Base-by-base conservation (phyloP, 1,140 invertebrate species). In the Brachionus paranguensis region DNA sequence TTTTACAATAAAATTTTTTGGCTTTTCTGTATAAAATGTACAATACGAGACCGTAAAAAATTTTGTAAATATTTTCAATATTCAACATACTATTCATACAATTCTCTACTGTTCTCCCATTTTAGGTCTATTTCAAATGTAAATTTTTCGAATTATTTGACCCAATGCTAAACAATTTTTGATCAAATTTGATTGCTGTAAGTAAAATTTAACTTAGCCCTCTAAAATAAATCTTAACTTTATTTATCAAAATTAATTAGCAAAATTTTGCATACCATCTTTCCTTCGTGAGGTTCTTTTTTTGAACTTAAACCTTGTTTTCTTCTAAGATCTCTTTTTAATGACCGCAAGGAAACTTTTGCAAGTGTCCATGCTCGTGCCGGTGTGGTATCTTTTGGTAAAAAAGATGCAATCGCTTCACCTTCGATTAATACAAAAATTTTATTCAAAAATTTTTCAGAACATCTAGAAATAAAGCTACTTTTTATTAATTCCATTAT, bases 341-440 rank as follows among this genome's bases (percentile, higher is more conserved):
- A 45, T 27, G 78, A 81, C 11, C 78, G 33, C 10, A 81, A 27
- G 7, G 78, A 81, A 8, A 81, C 78, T 64, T 81, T 81, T 3
- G 78, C 78, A 14, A 81, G 29, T 10, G 78, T 81, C 78, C 78
- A 81, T 27, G 78, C 78, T 27, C 78, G 55, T 37, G 78, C 78
- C 12, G 78, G 78, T 24, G 78, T 81, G 41, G 78, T 81, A 29
- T 81, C 78, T 81, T 81, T 81, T 60, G 78, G 78, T 68, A 81
- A 81, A 47, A 64, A 81, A 17, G 78, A 64, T 43, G 78, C n/a
- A 20, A 81, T 81, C 3, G 78, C 78, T 33, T 81, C 78, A 10
- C 20, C 76, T 79, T 53, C 8, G 55, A 27, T 14, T 47, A 33
- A n/a, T n/a, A 43, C 8, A 55, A 27, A 60, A 37, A 37, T 7